Conservation (phyloP, 2,888 invertebrate species). For the Sturmia bella region DNA sequence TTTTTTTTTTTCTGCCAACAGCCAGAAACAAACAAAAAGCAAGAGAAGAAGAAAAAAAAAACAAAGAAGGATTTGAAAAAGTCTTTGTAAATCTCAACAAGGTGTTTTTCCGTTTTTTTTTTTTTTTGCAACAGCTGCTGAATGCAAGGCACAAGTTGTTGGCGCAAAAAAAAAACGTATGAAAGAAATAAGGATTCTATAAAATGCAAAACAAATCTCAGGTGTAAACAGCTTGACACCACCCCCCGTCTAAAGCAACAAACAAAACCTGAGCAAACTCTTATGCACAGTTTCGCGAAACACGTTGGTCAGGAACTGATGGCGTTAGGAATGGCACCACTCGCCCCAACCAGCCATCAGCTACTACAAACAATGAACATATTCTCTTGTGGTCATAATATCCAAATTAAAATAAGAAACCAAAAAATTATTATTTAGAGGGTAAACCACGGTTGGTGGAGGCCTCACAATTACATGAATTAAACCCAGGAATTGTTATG, state of each 20-base stretch:
- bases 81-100: conserved; percentile 66
- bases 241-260: conserved; percentile 64
- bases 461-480: too few species aligned
- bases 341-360: conserved; percentile 47
- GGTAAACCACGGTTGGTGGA: too few species aligned
- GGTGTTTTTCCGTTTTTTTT: conserved; percentile 47
- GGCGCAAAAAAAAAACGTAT: conserved; percentile 7
- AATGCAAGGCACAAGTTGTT: conserved; percentile 35
- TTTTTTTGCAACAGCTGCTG: conserved; percentile 7
- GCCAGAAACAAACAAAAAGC: conserved; percentile 29
- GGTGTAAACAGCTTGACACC: conserved; percentile 78
- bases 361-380: conserved; percentile 48
- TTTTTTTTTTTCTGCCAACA: conserved; percentile 50
- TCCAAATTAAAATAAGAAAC: conserved; percentile 23
- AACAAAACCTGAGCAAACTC: conserved; percentile 60
- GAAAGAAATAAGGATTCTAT: conserved; percentile 61
- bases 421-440: neutral
- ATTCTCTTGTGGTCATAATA: conserved; percentile 53
- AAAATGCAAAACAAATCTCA: conserved; percentile 77
- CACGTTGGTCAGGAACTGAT: conserved; percentile 66
- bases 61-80: neutral
- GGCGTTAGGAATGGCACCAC: conserved; percentile 63
- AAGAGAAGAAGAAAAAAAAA: conserved; percentile 7
- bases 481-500: too few species aligned
- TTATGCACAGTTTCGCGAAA: conserved; percentile 62